These are phyloP conservation scores for Trichoplusia ni DNA, from an alignment of 1,140 invertebrate genomes.

Conservation along the genomic window DNA sequence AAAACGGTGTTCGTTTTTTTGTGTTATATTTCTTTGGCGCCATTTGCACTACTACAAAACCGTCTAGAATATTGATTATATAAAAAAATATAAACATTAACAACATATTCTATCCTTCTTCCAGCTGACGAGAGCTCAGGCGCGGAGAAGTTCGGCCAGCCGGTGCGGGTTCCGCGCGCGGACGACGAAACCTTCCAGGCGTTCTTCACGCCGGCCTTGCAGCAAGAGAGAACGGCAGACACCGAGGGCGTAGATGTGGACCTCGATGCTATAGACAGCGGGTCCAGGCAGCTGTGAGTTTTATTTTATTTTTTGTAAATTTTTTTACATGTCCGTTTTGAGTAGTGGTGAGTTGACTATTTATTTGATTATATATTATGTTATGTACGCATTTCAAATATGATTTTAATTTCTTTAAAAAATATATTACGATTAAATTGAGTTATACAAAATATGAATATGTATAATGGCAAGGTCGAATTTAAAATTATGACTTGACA, in stretches of 20 bases:
- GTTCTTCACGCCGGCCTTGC: conserved; percentile 83
- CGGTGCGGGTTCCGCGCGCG: conserved; percentile 84
- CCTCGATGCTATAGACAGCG: conserved; percentile 79
- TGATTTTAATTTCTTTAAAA: too few relatives aligned
- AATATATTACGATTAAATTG: too few relatives aligned
- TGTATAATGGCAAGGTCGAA: too few relatives aligned
- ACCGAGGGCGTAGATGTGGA: conserved; percentile 61
- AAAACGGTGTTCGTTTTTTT: too few relatives aligned
- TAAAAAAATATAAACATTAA: background rate
- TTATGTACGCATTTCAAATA: too few relatives aligned
- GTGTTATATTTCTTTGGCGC: too few relatives aligned
- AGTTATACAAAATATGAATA: too few relatives aligned
- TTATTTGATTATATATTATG: too few relatives aligned
- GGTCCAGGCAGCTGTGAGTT: conserved; percentile 76
- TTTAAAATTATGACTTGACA: too few relatives aligned
- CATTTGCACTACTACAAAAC: too few relatives aligned
- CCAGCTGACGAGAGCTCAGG: conserved; percentile 63
- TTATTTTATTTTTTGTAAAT: background rate
- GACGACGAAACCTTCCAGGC: conserved; percentile 87
- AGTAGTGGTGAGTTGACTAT: too few relatives aligned
- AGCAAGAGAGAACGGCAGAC: conserved; percentile 52
- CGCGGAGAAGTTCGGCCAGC: conserved; percentile 68
- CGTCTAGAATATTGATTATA: background rate
- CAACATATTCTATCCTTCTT: conserved; percentile 1
- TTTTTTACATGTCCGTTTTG: too few relatives aligned